A percentile compares a stretch with the other conserved stretches of the same genome.
Conservation (phyloP, 2,888 invertebrate genomes). For the Eutolmus rufibarbis region DNA sequence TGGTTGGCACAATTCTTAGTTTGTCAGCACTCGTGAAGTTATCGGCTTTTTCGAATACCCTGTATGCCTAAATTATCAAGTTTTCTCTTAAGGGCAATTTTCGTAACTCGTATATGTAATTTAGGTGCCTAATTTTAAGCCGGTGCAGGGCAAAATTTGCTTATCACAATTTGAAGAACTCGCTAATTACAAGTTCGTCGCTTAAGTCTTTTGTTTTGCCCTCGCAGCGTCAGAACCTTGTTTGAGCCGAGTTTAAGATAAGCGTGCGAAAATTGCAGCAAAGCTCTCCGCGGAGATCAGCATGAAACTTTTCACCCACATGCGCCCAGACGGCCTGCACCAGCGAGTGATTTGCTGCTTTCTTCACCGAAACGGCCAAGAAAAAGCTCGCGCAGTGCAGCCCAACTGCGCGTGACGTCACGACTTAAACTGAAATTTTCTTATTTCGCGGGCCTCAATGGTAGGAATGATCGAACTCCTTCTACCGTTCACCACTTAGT, state of each 20-base stretch:
- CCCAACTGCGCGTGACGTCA: background rate
- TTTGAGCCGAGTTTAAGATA: background rate
- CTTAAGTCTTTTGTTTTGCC: constrained; percentile 29
- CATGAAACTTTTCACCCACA: constrained; percentile 12
- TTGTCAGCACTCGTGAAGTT: too few relatives aligned
- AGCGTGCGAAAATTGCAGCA: background rate
- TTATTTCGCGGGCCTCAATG: constrained; percentile 45
- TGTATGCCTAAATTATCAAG: too few relatives aligned
- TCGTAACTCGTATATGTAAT: background rate
- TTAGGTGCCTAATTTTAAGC: background rate
- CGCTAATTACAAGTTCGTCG: constrained; percentile 19
- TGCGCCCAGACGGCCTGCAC: background rate
- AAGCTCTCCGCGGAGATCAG: background rate
- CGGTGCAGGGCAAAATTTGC: background rate
- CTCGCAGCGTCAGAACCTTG: background rate
- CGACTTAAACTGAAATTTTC: constrained; percentile 19
- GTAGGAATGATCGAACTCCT: constrained; percentile 54
- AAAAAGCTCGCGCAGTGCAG: constrained; percentile 2
- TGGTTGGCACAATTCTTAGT: too few relatives aligned
- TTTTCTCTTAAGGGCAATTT: background rate
- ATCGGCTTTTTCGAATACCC: too few relatives aligned
- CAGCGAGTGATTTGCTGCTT: background rate
- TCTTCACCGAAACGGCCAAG: background rate
- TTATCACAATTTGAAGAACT: background rate
- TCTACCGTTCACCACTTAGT: constrained; percentile 58